Base-by-base conservation (phyloP, 2,797 vertebrate genomes). In the Muscicapa striata region DNA sequence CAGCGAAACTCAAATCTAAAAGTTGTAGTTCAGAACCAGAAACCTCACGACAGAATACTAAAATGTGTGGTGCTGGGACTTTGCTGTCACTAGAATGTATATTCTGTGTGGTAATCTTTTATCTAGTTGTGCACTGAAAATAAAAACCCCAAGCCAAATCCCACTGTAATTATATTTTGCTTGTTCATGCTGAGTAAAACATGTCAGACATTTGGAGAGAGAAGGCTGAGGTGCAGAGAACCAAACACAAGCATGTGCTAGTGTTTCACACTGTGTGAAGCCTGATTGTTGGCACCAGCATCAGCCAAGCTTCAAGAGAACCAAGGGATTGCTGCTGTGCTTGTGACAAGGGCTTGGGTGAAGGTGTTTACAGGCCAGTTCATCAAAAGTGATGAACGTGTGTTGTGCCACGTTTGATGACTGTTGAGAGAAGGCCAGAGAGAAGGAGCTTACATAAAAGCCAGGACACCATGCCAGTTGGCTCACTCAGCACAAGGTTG, bases 181-280 rank as follows among this genome's bases (percentile, higher is more conserved):
- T 82, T 70, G 64, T 64, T 88, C 45, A 32, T 32, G 54, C 68
- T 66, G 69, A 34, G 32, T 61, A 72, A 80, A 93, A 49, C 62
- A 54, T 2, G 4, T 21, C 62, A 78, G 66, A 45, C 15, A 6
- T 34, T 86, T 57, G 46, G 13, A n/a, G 40, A 74, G 66, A 82
- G 43, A 45, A 24, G 72, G 34, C 38, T 67, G 70, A 89, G 62
- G 62, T 59, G 58, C 1, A 2, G 66, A 38, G 45, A 79, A 43
- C 63, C 24, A 38, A 38, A 34, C 11, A 12, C 0, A 2, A 77
- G 73, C 57, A 24, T 9, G 43, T 34, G 30, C 32, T 30, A 7
- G 40, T 10, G n/a, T 59, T 82, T 52, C 76, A 62, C 40, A 74
- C 64, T 0, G 0, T 1, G 0, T 4, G 2, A 27, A 79, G 66